These are phyloP conservation scores for Argentina silus DNA, from an alignment of 2,797 vertebrate genomes.

Conservation along the genomic window DNA sequence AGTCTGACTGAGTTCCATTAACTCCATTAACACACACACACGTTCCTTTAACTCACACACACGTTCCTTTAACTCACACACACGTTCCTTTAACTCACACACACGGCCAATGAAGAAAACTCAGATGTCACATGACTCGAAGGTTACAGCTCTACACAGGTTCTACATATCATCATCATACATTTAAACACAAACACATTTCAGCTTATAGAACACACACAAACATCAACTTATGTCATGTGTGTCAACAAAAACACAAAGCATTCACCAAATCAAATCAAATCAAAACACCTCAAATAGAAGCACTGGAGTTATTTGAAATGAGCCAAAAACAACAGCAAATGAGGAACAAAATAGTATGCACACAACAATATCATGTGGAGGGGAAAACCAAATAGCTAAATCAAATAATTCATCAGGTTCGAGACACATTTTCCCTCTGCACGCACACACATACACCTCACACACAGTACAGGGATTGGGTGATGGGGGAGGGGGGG, in stretches of 20 bases:
- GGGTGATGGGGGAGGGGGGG: constrained; percentile 31
- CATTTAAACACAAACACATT: background rate
- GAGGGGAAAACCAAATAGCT: background rate
- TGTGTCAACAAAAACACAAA: background rate
- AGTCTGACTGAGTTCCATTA: no score
- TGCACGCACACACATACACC: background rate
- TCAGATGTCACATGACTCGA: background rate
- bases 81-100: background rate
- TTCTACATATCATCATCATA: background rate
- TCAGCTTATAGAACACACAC: background rate
- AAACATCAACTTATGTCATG: background rate
- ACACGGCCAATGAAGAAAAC: background rate
- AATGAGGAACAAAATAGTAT: background rate
- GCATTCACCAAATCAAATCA: background rate
- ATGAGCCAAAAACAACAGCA: background rate
- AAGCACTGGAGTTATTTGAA: background rate
- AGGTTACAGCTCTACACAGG: background rate
- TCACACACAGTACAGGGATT: constrained; percentile 5
- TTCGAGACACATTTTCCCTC: background rate
- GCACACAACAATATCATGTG: background rate
- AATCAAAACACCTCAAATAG: background rate
- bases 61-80: background rate
- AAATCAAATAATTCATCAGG: background rate
- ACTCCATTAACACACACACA: no score
- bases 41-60: no score